Conservation (phyloP, 2,888 invertebrate genomes). For the Conomelus anceps region DNA sequence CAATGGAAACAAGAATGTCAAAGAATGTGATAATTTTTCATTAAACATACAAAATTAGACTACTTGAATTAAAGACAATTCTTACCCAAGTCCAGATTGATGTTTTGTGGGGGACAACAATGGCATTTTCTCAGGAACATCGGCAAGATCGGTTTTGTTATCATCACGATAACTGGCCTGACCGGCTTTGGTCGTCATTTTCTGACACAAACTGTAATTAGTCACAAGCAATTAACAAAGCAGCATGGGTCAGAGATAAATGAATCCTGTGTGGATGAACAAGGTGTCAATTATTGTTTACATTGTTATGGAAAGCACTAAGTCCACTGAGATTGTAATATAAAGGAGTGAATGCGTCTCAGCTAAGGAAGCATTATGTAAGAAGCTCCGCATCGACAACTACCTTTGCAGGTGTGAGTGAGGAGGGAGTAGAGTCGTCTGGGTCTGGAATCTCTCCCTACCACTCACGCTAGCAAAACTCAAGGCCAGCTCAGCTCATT, state of each 20-base stretch:
- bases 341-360: background rate
- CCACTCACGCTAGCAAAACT: no score
- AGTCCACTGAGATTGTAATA: background rate
- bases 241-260: background rate
- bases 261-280: background rate
- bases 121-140: background rate
- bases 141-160: background rate
- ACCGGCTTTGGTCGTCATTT: background rate
- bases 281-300: background rate
- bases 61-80: no score
- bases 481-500: background rate
- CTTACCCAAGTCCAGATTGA: background rate
- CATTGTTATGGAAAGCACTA: background rate
- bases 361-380: background rate
- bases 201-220: background rate
- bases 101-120: background rate
- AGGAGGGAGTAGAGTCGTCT: background rate
- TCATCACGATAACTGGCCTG: background rate
- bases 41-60: no score
- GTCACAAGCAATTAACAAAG: background rate
- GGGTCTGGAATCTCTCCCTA: background rate
- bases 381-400: background rate
- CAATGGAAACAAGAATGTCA: no score
- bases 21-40: no score
- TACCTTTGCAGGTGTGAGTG: background rate